Conservation (phyloP, 2,888 invertebrate genomes). For the Syrphus vitripennis region DNA sequence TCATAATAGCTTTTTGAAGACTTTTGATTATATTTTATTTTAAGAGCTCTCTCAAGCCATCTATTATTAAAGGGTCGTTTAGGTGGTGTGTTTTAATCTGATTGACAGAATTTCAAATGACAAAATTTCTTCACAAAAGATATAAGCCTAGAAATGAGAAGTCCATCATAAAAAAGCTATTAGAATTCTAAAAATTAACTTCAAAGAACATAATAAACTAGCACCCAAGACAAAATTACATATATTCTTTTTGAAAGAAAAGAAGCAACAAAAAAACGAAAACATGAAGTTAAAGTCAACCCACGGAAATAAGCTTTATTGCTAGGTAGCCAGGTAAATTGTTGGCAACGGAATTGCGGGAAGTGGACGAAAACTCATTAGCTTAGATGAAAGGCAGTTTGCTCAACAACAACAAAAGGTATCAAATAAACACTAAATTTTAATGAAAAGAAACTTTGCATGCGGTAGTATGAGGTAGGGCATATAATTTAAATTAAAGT, state of each 20-base stretch:
- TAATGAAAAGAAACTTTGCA: conserved; percentile 26
- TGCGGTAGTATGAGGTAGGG: too few species aligned
- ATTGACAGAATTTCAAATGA: conserved; percentile 44
- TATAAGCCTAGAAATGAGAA: conserved; percentile 3
- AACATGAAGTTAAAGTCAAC: conserved; percentile 25
- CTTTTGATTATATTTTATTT: conserved; percentile 8
- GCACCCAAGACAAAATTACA: conserved; percentile 38
- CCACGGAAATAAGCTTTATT: conserved; percentile 64
- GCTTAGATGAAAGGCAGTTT: conserved; percentile 62
- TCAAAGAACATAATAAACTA: conserved; percentile 67
- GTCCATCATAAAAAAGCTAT: conserved; percentile 39
- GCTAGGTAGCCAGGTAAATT: conserved; percentile 66
- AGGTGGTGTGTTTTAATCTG: conserved; percentile 30
- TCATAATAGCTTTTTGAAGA: conserved; percentile 60
- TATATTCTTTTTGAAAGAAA: conserved; percentile 9
- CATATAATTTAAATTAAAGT: not conserved
- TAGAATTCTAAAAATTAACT: conserved; percentile 66
- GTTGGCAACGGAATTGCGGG: conserved; percentile 19
- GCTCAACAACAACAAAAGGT: conserved; percentile 29
- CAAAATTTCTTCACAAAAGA: conserved; percentile 8
- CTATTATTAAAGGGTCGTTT: conserved; percentile 57
- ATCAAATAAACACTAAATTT: conserved; percentile 57
- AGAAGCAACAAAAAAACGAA: not conserved
- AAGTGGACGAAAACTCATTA: conserved; percentile 58
- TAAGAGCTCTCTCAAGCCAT: conserved; percentile 23